Evolutionary conservation across 1,140 invertebrate genomes (phyloP).

Genomic region (Papilio dardanus): DNA sequence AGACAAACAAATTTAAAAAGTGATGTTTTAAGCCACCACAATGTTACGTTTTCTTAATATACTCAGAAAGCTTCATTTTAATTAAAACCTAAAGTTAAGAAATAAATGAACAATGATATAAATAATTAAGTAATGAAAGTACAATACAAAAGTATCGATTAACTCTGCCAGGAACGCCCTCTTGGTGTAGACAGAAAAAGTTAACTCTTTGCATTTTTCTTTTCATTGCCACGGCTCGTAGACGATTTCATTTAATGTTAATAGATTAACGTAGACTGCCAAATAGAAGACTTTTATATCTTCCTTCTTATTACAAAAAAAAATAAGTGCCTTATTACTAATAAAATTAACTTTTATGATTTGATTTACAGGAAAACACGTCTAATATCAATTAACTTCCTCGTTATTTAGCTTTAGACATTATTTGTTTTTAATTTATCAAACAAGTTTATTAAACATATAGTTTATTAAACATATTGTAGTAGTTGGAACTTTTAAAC

Average conservation of each 20-base stretch:
- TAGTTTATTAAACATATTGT: too few relatives aligned
- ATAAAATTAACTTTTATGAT: background rate
- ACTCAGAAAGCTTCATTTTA: background rate
- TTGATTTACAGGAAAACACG: background rate
- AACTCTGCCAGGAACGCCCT: background rate
- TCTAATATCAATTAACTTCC: background rate
- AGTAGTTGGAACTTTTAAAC: too few relatives aligned
- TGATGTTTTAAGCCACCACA: too few relatives aligned
- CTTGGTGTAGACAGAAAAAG: conserved; percentile 30
- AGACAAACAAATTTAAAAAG: too few relatives aligned
- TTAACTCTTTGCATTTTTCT: conserved; percentile 29
- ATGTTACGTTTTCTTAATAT: background rate
- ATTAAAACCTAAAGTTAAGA: background rate
- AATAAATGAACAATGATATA: background rate
- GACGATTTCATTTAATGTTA: conserved; percentile 25
- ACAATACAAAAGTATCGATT: conserved; percentile 25
- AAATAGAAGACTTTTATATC: conserved; percentile 9
- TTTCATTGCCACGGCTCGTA: conserved; percentile 8
- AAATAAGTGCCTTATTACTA: background rate
- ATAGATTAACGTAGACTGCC: conserved; percentile 19
- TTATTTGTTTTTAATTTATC: too few relatives aligned
- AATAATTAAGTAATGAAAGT: background rate
- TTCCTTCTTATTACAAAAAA: background rate
- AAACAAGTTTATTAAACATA: too few relatives aligned
- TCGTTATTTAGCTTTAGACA: too few relatives aligned